Evolutionary conservation across 2,113 vertebrate species (phyloP), one percentile per base, ranked within the genome.

Genomic region (Tringa solitaria): DNA sequence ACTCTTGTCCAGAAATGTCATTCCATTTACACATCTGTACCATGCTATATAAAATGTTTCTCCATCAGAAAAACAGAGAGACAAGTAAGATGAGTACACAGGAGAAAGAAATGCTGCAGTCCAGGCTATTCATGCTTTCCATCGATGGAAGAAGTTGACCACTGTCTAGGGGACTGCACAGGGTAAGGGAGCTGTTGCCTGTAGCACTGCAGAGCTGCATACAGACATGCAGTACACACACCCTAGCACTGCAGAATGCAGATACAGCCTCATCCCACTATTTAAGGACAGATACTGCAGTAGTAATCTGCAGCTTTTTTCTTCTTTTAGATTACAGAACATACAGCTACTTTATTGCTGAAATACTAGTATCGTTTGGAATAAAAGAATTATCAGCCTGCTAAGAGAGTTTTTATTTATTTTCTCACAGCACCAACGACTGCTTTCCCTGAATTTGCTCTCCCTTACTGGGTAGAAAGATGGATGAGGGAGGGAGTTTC

Each of bases 151-250:
- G 30, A 28, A 80, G 22, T 6, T 43, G 32, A 57, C 14, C 9
- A 73, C 20, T 43, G 23, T 7, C 45, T 43, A 21, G 19, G 4
- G 26, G 28, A 73, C 12, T 0, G 0, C 14, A 7, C 5, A 23
- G 32, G 56, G 21, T 16, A 73, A 10, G 53, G 68, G 37, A 91
- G 90, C 41, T 26, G 61, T 8, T 78, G 72, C 56, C 83, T 74
- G 77, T 74, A 90, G 68, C 73, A 78, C 82, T 77, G 90, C 91
- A 95, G 94, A 94, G 65, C 61, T 80, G 77, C 46, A 32, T 3
- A 48, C 3, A 1, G 57, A 54, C 59, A 68, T 8, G 53, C 89
- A 93, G 86, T 43, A 32, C 2, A 2, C 79, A 88, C 84, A 46
- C 77, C 15, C 26, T 57, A 79, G 88, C 74, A 93, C 63, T 86